These are phyloP conservation scores for Taenaris catops DNA, from an alignment of 2,888 invertebrate species.

Conservation along the genomic window DNA sequence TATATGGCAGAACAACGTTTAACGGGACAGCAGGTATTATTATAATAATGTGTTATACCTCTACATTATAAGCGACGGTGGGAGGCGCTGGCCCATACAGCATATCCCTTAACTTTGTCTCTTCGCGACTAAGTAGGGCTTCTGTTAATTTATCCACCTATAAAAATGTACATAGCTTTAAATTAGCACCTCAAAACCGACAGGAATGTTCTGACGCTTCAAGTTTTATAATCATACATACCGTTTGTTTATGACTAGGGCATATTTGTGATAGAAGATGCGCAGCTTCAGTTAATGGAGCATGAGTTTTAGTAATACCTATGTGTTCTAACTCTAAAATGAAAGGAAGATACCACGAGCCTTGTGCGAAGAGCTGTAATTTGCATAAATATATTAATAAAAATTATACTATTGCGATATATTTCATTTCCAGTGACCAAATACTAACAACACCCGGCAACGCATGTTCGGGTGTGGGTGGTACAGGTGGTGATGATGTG, in stretches of 20 bases:
- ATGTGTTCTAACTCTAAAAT: slow-evolving; percentile 93
- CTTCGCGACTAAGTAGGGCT: slow-evolving; percentile 62
- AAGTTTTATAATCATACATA: slow-evolving; percentile 44
- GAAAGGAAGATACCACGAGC: slow-evolving; percentile 87
- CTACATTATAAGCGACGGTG: slow-evolving; percentile 69
- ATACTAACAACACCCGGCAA: slow-evolving; percentile 93
- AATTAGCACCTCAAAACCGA: too few relatives aligned
- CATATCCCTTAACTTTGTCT: slow-evolving; percentile 62
- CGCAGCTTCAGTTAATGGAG: slow-evolving; percentile 90
- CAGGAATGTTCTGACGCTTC: too few relatives aligned
- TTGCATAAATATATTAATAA: too few relatives aligned
- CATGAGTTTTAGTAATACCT: slow-evolving; percentile 90
- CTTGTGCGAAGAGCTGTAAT: slow-evolving; percentile 84
- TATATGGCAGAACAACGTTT: too few relatives aligned
- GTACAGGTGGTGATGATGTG: slow-evolving; percentile 93
- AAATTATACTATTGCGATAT: too few relatives aligned
- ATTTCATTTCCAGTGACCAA: background rate
- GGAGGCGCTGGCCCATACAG: slow-evolving; percentile 69
- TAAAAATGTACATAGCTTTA: background rate
- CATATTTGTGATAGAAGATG: slow-evolving; percentile 88
- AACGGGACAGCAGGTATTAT: too few relatives aligned
- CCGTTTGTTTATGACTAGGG: slow-evolving; percentile 86
- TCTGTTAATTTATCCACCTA: slow-evolving; percentile 67
- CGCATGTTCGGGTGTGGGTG: slow-evolving; percentile 92
- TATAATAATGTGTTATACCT: too few relatives aligned